phyloP scores from a whole-genome alignment of 2,797 vertebrate species.

The Bryconaethiops microstoma region DNA sequence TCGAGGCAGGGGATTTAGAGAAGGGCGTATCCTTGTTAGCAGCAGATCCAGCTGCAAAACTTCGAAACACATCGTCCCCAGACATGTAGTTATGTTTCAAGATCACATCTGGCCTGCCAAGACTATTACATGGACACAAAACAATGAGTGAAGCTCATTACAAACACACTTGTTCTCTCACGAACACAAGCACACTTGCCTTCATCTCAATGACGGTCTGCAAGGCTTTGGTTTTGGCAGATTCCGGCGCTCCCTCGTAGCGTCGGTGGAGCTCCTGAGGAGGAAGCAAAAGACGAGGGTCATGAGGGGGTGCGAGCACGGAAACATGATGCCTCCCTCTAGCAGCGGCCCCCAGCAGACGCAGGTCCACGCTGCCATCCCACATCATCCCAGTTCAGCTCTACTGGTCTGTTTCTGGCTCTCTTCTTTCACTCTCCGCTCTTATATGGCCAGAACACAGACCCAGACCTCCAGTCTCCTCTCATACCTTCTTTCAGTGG shows the following conservation, averaged over 20 bases:
- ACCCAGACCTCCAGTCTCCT: background rate
- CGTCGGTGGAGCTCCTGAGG: conserved; percentile 95
- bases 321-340: conserved; percentile 52
- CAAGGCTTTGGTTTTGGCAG: conserved; percentile 90
- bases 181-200: conserved; percentile 80
- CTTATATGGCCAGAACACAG: conserved; percentile 23
- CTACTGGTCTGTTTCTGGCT: background rate
- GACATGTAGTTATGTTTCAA: too few relatives aligned
- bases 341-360: conserved; percentile 59
- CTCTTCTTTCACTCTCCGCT: background rate
- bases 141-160: too few relatives aligned
- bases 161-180: too few relatives aligned
- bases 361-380: conserved; percentile 68
- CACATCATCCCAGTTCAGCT: conserved; percentile 63
- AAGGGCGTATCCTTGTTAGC: too few relatives aligned
- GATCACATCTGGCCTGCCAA: too few relatives aligned
- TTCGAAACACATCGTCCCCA: too few relatives aligned
- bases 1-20: too few relatives aligned
- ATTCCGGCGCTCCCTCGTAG: conserved; percentile 88
- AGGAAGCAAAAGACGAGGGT: conserved; percentile 76
- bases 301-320: conserved; percentile 45
- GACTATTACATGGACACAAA: too few relatives aligned
- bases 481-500: background rate
- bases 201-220: conserved; percentile 97
- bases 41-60: too few relatives aligned